Percentiles rank a stretch among this genome's conserved stretches.
phyloP scores from a whole-genome alignment of 1,140 invertebrate genomes.

The Drosophila azteca region DNA sequence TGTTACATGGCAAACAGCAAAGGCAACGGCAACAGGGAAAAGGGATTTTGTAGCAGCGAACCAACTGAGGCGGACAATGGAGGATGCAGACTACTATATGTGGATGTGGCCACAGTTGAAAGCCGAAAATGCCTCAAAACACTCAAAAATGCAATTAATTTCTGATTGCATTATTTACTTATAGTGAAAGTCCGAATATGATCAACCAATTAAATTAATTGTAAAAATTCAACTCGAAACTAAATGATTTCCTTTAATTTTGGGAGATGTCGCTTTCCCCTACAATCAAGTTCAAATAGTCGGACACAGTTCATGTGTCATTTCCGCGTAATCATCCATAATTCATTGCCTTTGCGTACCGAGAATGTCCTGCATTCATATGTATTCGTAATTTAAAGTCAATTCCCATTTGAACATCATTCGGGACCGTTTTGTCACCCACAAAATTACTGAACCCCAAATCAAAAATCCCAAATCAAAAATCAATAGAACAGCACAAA shows the following conservation, averaged over 20 bases:
- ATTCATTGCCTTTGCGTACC: slow-evolving; percentile 5
- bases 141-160: slow-evolving; percentile 1
- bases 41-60: slow-evolving; percentile 27
- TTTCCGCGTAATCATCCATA: slow-evolving; percentile 1
- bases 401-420: slow-evolving; percentile 27
- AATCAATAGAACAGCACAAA: slow-evolving; percentile 63
- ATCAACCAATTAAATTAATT: no score
- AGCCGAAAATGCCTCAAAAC: slow-evolving; percentile 30
- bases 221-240: no score
- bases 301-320: no score
- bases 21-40: slow-evolving; percentile 32
- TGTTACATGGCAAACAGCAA: slow-evolving; percentile 28
- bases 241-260: no score
- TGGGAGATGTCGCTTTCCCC: no score
- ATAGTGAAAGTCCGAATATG: background rate
- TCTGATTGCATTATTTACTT: background rate
- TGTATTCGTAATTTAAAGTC: slow-evolving; percentile 31
- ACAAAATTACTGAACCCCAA: slow-evolving; percentile 62
- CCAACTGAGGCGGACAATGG: background rate
- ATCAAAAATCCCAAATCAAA: slow-evolving; percentile 67
- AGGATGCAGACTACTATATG: background rate
- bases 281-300: background rate
- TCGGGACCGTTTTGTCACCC: slow-evolving; percentile 40
- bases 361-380: background rate
- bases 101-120: slow-evolving; percentile 17